Base-by-base conservation (phyloP, 2,888 invertebrate species). In the Trachelus troglodyta region DNA sequence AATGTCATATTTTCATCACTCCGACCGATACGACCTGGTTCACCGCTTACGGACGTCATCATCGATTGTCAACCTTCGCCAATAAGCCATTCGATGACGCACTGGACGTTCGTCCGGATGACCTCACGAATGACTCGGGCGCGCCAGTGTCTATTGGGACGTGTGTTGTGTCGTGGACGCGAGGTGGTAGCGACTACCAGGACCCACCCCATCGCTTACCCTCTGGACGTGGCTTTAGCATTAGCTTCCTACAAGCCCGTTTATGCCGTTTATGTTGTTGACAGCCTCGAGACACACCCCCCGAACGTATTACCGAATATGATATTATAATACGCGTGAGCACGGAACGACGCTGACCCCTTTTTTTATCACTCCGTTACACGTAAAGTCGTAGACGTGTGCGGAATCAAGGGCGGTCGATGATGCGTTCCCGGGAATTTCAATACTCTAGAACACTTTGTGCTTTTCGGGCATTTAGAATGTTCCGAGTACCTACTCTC, bases 251-350 rank as follows among this genome's bases (percentile, higher is more conserved):
- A 15, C 33, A 15, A 12, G 30, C 69, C 4, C 30, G 69, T 31
- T 33, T 33, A 33, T 33, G 69, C 69, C 31, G 69, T 69, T 69
- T 69, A 69, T 11, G 69, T 31, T 33, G 69, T 69, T 69, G 69
- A 69, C 69, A 69, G 69, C 11, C 12, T 30, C 69, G 69, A 23
- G 69, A 30, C 69, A 33, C 69, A 6, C 69, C 69, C 11, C 69
- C 69, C 31, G 40, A 40, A 40, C 40, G 30, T 69, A 69, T 69
- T 69, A 69, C 69, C 69, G 69, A 69, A 33, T 69, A 69, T 33
- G 69, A 30, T 33, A 69, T 69, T 69, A 69, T 69, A 69, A 69
- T 69, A 69, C 30, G 69, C 69, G 69, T 23, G 33, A 30, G 33
- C 69, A 69, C 69, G 69, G 33, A 69, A 69, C 9, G 12, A 15